These are phyloP conservation scores for Hexactinellida sp. DNA, from an alignment of 37 sponge, comb jelly and placozoan genomes.

Conservation along the genomic window DNA sequence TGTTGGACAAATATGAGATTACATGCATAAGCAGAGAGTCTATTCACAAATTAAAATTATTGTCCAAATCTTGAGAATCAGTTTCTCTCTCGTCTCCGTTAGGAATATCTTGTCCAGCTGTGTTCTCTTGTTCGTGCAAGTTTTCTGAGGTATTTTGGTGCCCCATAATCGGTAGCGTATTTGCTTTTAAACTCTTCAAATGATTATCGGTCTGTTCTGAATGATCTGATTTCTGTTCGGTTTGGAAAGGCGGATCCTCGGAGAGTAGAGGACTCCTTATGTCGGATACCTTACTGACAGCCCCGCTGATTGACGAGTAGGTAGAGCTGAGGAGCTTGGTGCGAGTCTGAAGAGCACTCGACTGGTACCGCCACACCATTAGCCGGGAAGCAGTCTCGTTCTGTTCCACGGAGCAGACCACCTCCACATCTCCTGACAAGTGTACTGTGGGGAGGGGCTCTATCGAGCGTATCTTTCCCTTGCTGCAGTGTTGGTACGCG, in stretches of 20 bases:
- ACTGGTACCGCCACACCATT: neutral
- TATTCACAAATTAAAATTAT: neutral
- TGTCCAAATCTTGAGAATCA: neutral
- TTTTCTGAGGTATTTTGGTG: no score
- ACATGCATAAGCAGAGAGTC: no score
- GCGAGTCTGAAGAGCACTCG: neutral
- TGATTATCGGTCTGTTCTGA: neutral
- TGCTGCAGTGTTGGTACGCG: constrained; percentile 4
- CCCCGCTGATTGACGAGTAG: neutral
- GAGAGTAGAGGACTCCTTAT: neutral
- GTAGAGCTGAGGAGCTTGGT: neutral
- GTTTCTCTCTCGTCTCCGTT: neutral
- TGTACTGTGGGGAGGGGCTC: neutral
- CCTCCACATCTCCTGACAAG: neutral
- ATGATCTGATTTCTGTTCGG: neutral
- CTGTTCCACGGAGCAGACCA: neutral
- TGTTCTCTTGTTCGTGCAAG: neutral
- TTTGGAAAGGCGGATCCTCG: no score
- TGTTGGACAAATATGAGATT: no score
- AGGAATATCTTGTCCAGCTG: neutral
- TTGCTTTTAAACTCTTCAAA: neutral
- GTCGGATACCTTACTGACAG: neutral
- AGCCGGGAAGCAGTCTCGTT: neutral
- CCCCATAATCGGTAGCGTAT: neutral
- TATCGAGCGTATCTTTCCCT: neutral